Percentiles rank a stretch among this genome's conserved stretches.
Evolutionary conservation across 2,888 invertebrate species (phyloP).

Genomic region (Drosophila helvetica): DNA sequence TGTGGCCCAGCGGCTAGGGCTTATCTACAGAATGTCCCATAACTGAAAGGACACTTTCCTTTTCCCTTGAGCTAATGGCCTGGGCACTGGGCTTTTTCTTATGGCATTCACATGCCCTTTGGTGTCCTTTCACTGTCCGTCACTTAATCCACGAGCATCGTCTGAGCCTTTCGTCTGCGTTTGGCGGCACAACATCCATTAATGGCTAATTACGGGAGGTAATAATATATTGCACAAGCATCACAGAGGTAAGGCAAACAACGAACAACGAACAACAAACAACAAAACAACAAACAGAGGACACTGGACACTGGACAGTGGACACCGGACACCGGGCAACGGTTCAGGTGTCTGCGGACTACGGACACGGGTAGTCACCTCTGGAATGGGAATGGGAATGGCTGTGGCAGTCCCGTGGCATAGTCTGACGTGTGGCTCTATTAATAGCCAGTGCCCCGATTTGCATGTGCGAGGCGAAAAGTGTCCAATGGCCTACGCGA

Average conservation of each 20-base stretch:
- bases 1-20: not conserved
- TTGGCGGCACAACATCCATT: conserved; percentile 21
- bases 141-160: not conserved
- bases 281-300: conserved; percentile 5
- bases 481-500: conserved; percentile 12
- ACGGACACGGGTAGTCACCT: conserved; percentile 14
- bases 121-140: not conserved
- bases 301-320: not conserved
- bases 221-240: conserved; percentile 60
- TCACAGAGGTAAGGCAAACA: conserved; percentile 24
- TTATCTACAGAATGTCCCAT: no score
- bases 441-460: conserved; percentile 54
- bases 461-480: conserved; percentile 48
- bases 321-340: conserved; percentile 18
- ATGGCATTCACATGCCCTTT: not conserved
- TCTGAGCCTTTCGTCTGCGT: conserved; percentile 5
- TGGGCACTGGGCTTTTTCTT: no score
- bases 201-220: conserved; percentile 64
- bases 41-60: no score
- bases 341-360: not conserved
- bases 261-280: conserved; percentile 3
- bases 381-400: not conserved
- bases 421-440: conserved; percentile 11
- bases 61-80: no score
- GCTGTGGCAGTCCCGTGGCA: not conserved